Base-by-base conservation (phyloP, 1,140 invertebrate species). In the Xylocopa sonorina region DNA sequence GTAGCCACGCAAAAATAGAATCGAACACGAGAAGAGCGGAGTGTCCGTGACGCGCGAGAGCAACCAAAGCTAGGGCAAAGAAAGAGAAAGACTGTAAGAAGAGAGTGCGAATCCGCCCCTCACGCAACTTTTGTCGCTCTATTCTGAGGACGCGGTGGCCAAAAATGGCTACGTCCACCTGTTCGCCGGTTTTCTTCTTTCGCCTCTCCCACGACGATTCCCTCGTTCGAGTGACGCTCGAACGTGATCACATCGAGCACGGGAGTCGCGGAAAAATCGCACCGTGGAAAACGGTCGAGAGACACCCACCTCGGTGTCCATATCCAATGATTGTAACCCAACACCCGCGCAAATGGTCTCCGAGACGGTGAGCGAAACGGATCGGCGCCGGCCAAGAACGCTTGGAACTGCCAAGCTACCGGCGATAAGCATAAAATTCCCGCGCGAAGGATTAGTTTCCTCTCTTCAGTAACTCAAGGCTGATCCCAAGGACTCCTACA, bases 251-350 rank as follows among this genome's bases (percentile, higher is more conserved):
- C n/a, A n/a, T n/a, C n/a, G n/a, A n/a, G n/a, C n/a, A n/a, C n/a
- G n/a, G n/a, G n/a, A n/a, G n/a, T n/a, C n/a, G n/a, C n/a, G n/a
- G n/a, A n/a, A n/a, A n/a, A n/a, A n/a, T n/a, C n/a, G n/a, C n/a
- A n/a, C n/a, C n/a, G n/a, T n/a, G n/a, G n/a, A n/a, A 48, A 68
- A 68, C 7, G 48, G 14, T n/a, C 12, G 34, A n/a, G 21, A 21
- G 29, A 71, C 53, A 80, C 34, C 76, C 53, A 80, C 34, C 76
- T 75, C 18, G 57, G 50, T 71, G 41, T 55, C 63, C 83, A 78
- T 85, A 85, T 78, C 66, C 41, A 78, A 86, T 82, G 66, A 79
- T 86, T 85, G 84, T 86, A 86, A 86, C 83, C 83, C 75, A 85
- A 86, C 58, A 86, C 84, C 75, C 68, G 75, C 67, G 62, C 24